phyloP scores from a whole-genome alignment of 2,888 invertebrate genomes.

The Maniola hyperantus region DNA sequence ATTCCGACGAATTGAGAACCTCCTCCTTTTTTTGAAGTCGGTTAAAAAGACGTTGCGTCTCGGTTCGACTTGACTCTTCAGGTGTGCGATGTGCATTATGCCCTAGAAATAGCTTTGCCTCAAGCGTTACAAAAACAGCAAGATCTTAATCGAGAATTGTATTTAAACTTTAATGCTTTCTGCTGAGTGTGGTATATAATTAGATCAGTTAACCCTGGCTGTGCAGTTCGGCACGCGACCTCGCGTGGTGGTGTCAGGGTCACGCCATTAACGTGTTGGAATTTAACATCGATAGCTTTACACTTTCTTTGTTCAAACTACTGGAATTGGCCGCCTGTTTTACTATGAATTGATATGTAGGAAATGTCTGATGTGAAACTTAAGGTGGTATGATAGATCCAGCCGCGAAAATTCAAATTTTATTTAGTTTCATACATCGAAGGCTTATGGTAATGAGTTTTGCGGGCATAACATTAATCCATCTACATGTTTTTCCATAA shows the following conservation, averaged over 20 bases:
- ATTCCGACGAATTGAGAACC: too few relatives aligned
- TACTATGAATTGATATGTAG: not conserved
- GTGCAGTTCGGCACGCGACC: constrained; percentile 55
- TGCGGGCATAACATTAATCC: too few relatives aligned
- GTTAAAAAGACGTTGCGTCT: too few relatives aligned
- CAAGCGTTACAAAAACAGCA: not conserved
- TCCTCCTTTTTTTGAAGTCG: too few relatives aligned
- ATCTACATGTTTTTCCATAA: too few relatives aligned
- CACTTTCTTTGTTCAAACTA: constrained; percentile 19
- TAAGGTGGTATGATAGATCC: too few relatives aligned
- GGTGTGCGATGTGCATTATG: too few relatives aligned
- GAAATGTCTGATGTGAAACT: not conserved
- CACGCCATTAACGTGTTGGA: constrained; percentile 35
- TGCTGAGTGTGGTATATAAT: constrained; percentile 37
- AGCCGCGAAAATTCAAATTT: too few relatives aligned
- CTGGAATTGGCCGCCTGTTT: constrained; percentile 6
- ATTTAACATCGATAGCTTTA: constrained; percentile 32
- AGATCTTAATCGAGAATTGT: not conserved
- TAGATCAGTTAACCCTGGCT: constrained; percentile 55
- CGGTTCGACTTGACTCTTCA: too few relatives aligned
- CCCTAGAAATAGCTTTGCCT: not conserved
- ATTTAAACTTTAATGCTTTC: constrained; percentile 15
- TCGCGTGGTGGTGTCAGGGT: constrained; percentile 66
- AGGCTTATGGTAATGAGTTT: too few relatives aligned
- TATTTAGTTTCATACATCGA: too few relatives aligned